These are phyloP conservation scores for Acleris holmiana DNA, from an alignment of 2,888 invertebrate genomes.

Conservation along the genomic window DNA sequence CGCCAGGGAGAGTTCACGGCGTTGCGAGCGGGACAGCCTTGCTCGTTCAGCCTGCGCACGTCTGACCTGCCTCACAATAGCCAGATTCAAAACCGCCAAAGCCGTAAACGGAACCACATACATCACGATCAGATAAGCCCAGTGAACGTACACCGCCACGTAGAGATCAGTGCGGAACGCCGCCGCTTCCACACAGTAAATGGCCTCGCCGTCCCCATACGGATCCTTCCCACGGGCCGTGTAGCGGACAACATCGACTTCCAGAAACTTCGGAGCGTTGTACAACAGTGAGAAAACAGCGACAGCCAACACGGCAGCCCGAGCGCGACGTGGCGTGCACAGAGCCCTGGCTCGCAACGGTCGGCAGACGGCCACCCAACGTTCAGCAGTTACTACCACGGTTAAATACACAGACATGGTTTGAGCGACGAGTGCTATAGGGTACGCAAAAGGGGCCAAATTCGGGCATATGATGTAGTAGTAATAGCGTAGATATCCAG, in stretches of 20 bases:
- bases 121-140: constrained; percentile 97
- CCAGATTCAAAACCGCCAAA: constrained; percentile 94
- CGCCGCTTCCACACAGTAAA: constrained; percentile 89
- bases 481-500: constrained; percentile 90
- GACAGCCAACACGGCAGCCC: constrained; percentile 91
- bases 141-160: constrained; percentile 94
- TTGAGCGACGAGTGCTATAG: constrained; percentile 94
- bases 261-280: constrained; percentile 93
- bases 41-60: constrained; percentile 95
- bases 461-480: constrained; percentile 92
- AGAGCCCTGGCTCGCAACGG: constrained; percentile 94
- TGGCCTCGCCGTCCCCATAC: constrained; percentile 72
- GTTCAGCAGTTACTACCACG: constrained; percentile 94
- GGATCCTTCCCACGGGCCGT: constrained; percentile 11
- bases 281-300: constrained; percentile 92
- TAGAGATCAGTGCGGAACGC: constrained; percentile 89
- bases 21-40: constrained; percentile 93
- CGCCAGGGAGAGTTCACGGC: constrained; percentile 96
- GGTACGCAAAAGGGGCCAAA: constrained; percentile 91
- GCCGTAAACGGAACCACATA: constrained; percentile 96
- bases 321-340: constrained; percentile 94
- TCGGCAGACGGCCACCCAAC: constrained; percentile 97
- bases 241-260: constrained; percentile 78
- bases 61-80: constrained; percentile 95
- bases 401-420: constrained; percentile 97